Conservation (phyloP, 2,888 invertebrate species). For the Melanophora roralis region DNA sequence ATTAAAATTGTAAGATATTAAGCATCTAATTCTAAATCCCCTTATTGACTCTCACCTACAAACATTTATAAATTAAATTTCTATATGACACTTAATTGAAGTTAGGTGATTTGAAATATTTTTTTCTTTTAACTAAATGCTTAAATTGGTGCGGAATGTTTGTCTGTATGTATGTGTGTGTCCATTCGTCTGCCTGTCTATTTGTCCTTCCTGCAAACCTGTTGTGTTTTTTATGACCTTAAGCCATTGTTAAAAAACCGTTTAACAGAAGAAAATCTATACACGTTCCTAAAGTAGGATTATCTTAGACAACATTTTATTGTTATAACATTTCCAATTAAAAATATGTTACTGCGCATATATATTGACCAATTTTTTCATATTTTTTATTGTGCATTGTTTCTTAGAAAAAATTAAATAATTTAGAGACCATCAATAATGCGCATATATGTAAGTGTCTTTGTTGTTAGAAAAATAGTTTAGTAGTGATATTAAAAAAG, state of each 20-base stretch:
- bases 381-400: not conserved
- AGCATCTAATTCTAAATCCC: constrained; percentile 1
- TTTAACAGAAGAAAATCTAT: not conserved
- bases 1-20: not conserved
- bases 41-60: not conserved
- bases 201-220: not conserved
- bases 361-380: not conserved
- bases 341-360: not conserved
- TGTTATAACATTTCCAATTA: not conserved
- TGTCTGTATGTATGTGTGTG: not conserved
- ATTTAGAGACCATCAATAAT: no score
- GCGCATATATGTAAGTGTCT: no score
- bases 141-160: not conserved
- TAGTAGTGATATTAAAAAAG: no score
- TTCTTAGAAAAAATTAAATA: no score
- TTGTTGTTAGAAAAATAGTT: no score
- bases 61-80: not conserved
- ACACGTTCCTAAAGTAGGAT: constrained; percentile 8
- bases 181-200: not conserved
- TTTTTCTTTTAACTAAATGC: not conserved
- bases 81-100: not conserved
- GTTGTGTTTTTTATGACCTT: not conserved
- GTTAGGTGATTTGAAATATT: not conserved
- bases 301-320: not conserved
- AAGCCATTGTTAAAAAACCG: constrained; percentile 10